Evolutionary conservation across 2,113 vertebrate genomes (phyloP), one percentile per base, ranked within the genome.

Genomic region (Phyllopteryx taeniolatus): DNA sequence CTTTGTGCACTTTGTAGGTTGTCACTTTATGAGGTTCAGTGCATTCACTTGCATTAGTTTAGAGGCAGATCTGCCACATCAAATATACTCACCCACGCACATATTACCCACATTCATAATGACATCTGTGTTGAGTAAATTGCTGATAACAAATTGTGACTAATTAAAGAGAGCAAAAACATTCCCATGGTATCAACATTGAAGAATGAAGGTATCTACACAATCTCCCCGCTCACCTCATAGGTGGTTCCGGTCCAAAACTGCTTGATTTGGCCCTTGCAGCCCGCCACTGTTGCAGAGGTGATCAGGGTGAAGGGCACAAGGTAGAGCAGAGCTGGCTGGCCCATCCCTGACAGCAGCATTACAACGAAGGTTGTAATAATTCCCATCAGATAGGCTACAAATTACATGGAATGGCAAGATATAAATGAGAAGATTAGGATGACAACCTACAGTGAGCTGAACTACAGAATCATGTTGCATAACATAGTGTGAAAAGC

Each of bases 301-400:
- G 94, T 92, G 68, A 97, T 79, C 59, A 99, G 93, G 4, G 96
- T 99, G 80, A 96, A 98, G 0, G 98, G 97, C 73, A 98, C 97
- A 44, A 99, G 89, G 74, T 98, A 99, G 70, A 99, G 95, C 15
- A 99, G 93, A 15, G 98, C 98, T 4, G 98, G 98, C 75, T 99
- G 98, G 56, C 95, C 96, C 92, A 92, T 95, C 77, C 92, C 94
- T 67, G 95, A 95, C 85, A 97, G 64, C 46, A 95, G 90, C 93
- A 99, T 86, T 76, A 95, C 94, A 2, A 92, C 39, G 14, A 99
- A 98, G 0, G 98, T 99, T 82, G 95, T 73, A 39, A 95, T 79
- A 93, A 99, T 95, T 75, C 98, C 98, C 70, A 95, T 20, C 0
- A 94, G 89, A 77, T 99, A 99, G 67, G 95, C 98, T 98, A 14